Evolutionary conservation across 2,113 vertebrate species (phyloP), one percentile per base, ranked within the genome.

Genomic region (Spermophilus dauricus): DNA sequence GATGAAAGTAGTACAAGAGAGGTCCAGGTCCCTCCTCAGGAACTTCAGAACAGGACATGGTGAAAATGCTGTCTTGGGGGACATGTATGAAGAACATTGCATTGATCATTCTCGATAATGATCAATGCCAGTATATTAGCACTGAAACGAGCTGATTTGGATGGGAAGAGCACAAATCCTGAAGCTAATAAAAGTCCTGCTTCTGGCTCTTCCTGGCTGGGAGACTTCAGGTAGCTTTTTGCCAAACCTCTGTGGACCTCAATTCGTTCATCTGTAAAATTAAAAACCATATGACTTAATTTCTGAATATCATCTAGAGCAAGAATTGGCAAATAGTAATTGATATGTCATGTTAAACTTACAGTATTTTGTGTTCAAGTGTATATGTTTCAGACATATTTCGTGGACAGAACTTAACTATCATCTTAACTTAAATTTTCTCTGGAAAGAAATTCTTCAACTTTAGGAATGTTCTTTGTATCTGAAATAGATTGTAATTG

Each of bases 1-100:
- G 22, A n/a, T 22, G 2, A 42, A 69, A 58, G n/a, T 9, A 7
- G 1, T 4, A 0, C 2, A 1, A 3, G 10, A 34, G 2, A 13
- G 58, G 18, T 4, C 69, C 26, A 45, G 17, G 63, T 70, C 37
- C 7, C 45, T 56, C 22, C 39, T 51, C 5, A 22, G 39, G 26
- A 76, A 30, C 13, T 12, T 65, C 24, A 56, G 26, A 10, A 2
- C 0, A 75, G 18, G 2, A 70, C 4, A 20, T 5, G 8, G 28
- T 80, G 8, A 28, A 5, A 22, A n/a, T 82, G 2, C 10, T 75
- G 16, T 93, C 48, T 94, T 34, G 0, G 12, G 32, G 4, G 9
- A 82, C 32, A 63, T 37, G 17, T 30, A 75, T 20, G 11, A 42
- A 53, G 8, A 53, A 24, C 9, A 69, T 32, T 89, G 8, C 69